Base-by-base conservation (phyloP, 2,113 vertebrate species). In the Cygnus atratus region DNA sequence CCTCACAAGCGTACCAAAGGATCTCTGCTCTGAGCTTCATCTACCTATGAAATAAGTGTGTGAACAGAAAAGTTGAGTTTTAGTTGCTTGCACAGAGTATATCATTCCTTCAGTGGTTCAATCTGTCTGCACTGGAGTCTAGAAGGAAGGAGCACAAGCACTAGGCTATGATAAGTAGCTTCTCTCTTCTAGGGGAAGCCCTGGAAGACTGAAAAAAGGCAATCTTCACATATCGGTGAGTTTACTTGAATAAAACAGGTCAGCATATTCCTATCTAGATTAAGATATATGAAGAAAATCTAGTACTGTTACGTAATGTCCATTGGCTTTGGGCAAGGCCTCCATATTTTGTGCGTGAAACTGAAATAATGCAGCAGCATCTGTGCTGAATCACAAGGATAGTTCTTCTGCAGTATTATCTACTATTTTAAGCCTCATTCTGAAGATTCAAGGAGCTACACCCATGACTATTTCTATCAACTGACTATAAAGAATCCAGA, bases 211-310 rank as follows among this genome's bases (percentile, higher is more conserved):
- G 66, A 37, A 91, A 33, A 82, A 62, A 85, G 8, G 11, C 14
- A 33, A 11, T 0, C 0, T 39, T 90, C 4, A 2, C 57, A 20
- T 15, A 25, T 37, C 19, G 46, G 28, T 63, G 59, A 88, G 9
- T 88, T 92, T 84, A 43, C 33, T 63, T 46, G 57, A 66, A 8
- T 50, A 44, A 84, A 88, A 58, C 3, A 75, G 29, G 31, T 82
- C 52, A 58, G 3, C 0, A 1, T 58, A 13, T 46, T 92, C 31
- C 55, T 63, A 73, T 28, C 79, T 70, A 71, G 26, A 37, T 74
- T 55, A 66, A 84, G 8, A 9, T n/a, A 59, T 10, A 58, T 59
- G 26, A 85, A 67, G 37, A 85, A 82, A 90, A 78, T 67, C 31
- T n/a, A 46, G 13, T 61, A 19, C 15, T 89, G 67, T 52, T 43